A percentile compares a stretch with the other conserved stretches of the same genome.
Conservation (phyloP, 2,797 vertebrate genomes). For the Hippocampus kuda region DNA sequence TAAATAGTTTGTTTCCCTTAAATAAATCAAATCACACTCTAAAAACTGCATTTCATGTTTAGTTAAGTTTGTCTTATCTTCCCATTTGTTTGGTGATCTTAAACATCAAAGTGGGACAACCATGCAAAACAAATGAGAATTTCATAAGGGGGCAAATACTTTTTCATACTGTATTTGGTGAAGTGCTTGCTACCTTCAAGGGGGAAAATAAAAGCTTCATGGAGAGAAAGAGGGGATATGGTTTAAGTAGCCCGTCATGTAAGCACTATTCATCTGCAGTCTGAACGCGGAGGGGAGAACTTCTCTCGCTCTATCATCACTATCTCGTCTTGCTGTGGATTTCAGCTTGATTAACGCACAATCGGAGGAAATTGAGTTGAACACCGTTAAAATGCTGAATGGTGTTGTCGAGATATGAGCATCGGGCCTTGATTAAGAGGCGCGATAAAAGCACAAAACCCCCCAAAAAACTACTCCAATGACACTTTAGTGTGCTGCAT, state of each 20-base stretch:
- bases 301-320: not conserved
- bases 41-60: no score
- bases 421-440: constrained; percentile 8
- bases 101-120: no score
- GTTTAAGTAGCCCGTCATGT: not conserved
- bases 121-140: no score
- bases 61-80: no score
- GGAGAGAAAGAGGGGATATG: not conserved
- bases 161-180: no score
- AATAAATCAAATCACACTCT: no score
- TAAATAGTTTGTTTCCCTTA: no score
- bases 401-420: not conserved
- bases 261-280: not conserved
- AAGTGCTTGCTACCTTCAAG: no score
- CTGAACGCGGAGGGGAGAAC: not conserved
- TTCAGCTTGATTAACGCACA: not conserved
- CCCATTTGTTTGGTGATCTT: no score
- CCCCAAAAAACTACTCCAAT: constrained; percentile 17
- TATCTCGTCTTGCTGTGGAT: not conserved
- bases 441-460: constrained; percentile 8
- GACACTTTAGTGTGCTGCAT: constrained; percentile 30
- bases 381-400: not conserved
- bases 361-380: not conserved
- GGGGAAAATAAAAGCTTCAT: not conserved
- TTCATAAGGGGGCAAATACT: no score